phyloP scores from a whole-genome alignment of 2,888 invertebrate genomes.

The Oscheius sp. region DNA sequence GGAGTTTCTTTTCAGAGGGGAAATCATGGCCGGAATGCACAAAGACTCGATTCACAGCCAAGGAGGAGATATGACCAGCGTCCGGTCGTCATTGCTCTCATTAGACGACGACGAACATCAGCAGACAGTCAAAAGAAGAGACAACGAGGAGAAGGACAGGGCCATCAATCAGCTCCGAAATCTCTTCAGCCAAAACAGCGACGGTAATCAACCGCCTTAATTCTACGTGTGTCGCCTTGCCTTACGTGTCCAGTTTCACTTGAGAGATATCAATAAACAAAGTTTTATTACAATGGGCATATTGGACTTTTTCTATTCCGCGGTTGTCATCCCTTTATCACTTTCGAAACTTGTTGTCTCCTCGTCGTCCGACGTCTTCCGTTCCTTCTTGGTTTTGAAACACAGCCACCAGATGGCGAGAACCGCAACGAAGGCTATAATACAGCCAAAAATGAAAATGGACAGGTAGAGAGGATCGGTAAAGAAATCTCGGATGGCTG shows the following conservation, averaged over 20 bases:
- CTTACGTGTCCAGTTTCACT: not conserved
- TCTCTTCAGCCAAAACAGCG: conserved; percentile 28
- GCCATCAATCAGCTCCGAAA: conserved; percentile 28
- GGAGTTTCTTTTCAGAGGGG: conserved; percentile 47
- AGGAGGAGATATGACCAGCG: conserved; percentile 25
- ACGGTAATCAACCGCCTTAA: conserved; percentile 23
- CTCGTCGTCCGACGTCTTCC: too few species aligned
- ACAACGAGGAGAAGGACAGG: conserved; percentile 24
- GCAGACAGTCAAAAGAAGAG: conserved; percentile 35
- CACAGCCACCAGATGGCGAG: too few species aligned
- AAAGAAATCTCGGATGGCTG: too few species aligned
- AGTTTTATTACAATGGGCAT: not conserved
- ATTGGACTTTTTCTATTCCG: too few species aligned
- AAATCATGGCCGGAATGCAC: conserved; percentile 56
- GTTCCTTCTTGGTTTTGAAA: too few species aligned
- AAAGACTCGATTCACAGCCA: conserved; percentile 53
- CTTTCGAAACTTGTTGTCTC: too few species aligned
- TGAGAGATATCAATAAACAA: not conserved
- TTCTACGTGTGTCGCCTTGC: too few species aligned
- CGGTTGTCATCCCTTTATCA: too few species aligned
- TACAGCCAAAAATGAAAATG: too few species aligned
- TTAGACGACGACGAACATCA: conserved; percentile 40
- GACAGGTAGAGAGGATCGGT: too few species aligned
- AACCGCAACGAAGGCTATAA: too few species aligned
- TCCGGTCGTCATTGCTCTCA: conserved; percentile 27